Base-by-base conservation (phyloP, 2,113 vertebrate species). In the Hipposideros armiger region DNA sequence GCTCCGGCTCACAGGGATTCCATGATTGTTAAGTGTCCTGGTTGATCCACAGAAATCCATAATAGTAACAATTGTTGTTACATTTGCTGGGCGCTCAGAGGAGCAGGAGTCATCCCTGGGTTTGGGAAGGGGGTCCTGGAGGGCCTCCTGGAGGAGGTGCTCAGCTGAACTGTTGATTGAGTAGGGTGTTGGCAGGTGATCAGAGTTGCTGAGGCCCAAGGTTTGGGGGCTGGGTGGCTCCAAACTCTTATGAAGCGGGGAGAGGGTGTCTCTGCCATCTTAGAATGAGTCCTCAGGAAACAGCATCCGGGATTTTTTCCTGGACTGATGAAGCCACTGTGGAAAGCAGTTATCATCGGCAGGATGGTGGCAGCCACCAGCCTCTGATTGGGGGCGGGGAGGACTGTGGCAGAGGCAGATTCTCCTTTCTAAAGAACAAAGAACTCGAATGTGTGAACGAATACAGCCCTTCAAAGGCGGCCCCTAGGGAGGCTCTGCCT, bases 391-490 rank as follows among this genome's bases (percentile, higher is more conserved):
- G 3, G n/a, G 64, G 47, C 62, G 40, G 22, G 10, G 64, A 26
- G 17, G 30, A 36, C 28, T 0, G 24, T 1, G 13, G 66, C 62
- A 24, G 13, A 67, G 32, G 86, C 3, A 2, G 20, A 7, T 32
- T 62, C 52, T n/a, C 70, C 50, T 42, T 78, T 66, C 92, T 45
- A n/a, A 77, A 74, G 50, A 82, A 82, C 74, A 87, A 50, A 89
- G 72, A 36, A 42, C 58, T 16, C 7, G 52, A 77, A 26, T 2
- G 0, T 7, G 28, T 4, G 58, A 70, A 60, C 4, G 11, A 13
- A 52, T 0, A 7, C 22, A 30, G 60, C 22, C 40, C 60, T 58
- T 78, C 84, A 84, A 66, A 89, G 85, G 56, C 6, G 0, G 69
- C 26, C 67, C 32, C 47, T 1, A 4, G 60, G 72, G 73, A 30